Conservation (phyloP, 1,140 invertebrate genomes). For the Calephelis nemesis region DNA sequence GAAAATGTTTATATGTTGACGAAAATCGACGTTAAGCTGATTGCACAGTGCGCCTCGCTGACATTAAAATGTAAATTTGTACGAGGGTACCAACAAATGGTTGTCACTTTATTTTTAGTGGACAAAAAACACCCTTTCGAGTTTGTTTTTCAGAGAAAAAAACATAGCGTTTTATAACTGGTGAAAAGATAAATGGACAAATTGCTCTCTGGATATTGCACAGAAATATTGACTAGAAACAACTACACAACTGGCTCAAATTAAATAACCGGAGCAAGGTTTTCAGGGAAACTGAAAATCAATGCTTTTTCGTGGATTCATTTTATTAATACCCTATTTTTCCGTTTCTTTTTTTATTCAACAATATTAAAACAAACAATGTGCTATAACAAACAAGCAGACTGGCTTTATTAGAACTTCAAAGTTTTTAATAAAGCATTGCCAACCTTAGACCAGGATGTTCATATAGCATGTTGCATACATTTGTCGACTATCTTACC, state of each 20-base stretch:
- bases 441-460: too few species aligned
- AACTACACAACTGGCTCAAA: neutral
- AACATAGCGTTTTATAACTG: conserved; percentile 14
- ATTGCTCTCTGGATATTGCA: conserved; percentile 17
- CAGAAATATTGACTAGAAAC: conserved; percentile 9
- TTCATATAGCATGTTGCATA: too few species aligned
- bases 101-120: conserved; percentile 9
- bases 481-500: too few species aligned
- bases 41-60: conserved; percentile 1
- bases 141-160: conserved; percentile 10
- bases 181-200: conserved; percentile 17
- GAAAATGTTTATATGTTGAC: neutral
- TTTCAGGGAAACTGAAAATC: neutral
- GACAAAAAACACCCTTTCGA: conserved; percentile 6
- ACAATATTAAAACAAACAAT: too few species aligned
- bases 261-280: neutral
- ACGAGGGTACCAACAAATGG: conserved; percentile 19
- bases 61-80: conserved; percentile 15
- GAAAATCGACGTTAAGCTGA: conserved; percentile 18
- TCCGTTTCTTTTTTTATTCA: too few species aligned
- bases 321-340: too few species aligned
- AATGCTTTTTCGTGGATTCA: neutral
- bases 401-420: too few species aligned
- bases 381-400: too few species aligned
- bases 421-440: too few species aligned